Evolutionary conservation across 2,113 vertebrate species (phyloP).

Genomic region (Mesembrinibis cayennensis): DNA sequence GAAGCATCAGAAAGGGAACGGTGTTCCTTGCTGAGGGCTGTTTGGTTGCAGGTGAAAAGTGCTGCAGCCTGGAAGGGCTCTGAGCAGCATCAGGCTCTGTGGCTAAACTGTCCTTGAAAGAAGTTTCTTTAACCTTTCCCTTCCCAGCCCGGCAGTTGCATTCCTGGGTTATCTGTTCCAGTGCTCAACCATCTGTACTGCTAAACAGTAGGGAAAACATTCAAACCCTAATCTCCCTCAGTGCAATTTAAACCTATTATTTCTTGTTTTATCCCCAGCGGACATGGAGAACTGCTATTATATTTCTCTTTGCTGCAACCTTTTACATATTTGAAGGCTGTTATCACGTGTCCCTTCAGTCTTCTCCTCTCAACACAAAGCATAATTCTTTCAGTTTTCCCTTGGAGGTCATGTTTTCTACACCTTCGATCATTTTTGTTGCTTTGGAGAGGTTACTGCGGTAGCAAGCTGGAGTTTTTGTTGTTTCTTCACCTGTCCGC

Average conservation of each 20-base stretch:
- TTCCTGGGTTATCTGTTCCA: constrained; percentile 13
- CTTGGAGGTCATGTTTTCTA: constrained; percentile 29
- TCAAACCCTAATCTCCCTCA: constrained; percentile 37
- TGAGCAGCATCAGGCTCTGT: background rate
- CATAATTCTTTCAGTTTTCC: constrained; percentile 31
- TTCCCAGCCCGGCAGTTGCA: background rate
- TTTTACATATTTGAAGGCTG: constrained; percentile 53
- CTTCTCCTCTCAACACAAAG: constrained; percentile 3
- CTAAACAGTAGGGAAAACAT: background rate
- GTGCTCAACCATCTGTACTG: background rate
- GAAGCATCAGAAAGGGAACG: background rate
- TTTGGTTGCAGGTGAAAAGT: background rate
- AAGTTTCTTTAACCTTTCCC: constrained; percentile 12
- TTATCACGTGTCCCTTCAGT: constrained; percentile 15
- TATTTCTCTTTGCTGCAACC: constrained; percentile 51
- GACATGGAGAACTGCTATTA: constrained; percentile 34
- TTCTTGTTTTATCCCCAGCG: constrained; percentile 56
- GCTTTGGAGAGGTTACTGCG: constrained; percentile 8
- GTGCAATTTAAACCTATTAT: constrained; percentile 60
- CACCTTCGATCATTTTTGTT: background rate
- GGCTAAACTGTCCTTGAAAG: background rate
- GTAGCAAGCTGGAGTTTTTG: constrained; percentile 22
- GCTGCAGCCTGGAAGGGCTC: background rate
- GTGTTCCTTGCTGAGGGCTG: background rate
- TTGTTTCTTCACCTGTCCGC: constrained; percentile 13